Evolutionary conservation across 2,888 invertebrate species (phyloP), one percentile per base, ranked within the genome.

Genomic region (Spisula solida): DNA sequence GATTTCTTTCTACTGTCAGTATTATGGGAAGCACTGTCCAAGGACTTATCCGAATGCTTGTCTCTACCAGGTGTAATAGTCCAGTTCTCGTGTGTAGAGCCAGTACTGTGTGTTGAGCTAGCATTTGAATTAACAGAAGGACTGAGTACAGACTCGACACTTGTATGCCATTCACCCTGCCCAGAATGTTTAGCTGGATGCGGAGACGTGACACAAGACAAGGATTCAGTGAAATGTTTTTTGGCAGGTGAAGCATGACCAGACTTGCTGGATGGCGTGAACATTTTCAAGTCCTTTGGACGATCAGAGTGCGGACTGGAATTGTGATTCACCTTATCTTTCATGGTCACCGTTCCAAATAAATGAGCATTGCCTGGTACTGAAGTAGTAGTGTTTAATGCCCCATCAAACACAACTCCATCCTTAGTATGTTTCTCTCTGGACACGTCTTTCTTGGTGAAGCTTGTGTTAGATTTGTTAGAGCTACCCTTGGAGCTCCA

Each of bases 61-160:
- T 31, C 82, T 60, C 14, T 93, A 79, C 82, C 88, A 31, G 56
- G 90, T 14, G 90, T 90, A 25, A 94, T 91, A 75, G 91, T 94
- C 95, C 94, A 94, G 41, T 95, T 94, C 10, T 91, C 85, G 81
- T 96, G 95, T 1, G 96, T 96, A 14, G 96, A 96, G 89, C 96
- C 96, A 12, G 95, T 94, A 92, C 96, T 96, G 55, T 95, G 95
- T 83, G 91, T 94, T 16, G 89, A 89, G 83, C 96, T 96, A 47
- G 95, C 94, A 70, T 93, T 94, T 10, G 96, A 96, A 14, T 95
- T 95, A 25, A 96, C 84, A 6, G 96, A 96, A 12, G 96, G 96
- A 70, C 96, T 96, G 8, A 94, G 94, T 47, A 93, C 94, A 25
- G 93, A 91, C 34, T 95, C 95, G 60, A 95, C 92, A 60, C 94